Evolutionary conservation across 2,888 invertebrate genomes (phyloP), one percentile per base, ranked within the genome.

Genomic region (Drosophila anomelani): DNA sequence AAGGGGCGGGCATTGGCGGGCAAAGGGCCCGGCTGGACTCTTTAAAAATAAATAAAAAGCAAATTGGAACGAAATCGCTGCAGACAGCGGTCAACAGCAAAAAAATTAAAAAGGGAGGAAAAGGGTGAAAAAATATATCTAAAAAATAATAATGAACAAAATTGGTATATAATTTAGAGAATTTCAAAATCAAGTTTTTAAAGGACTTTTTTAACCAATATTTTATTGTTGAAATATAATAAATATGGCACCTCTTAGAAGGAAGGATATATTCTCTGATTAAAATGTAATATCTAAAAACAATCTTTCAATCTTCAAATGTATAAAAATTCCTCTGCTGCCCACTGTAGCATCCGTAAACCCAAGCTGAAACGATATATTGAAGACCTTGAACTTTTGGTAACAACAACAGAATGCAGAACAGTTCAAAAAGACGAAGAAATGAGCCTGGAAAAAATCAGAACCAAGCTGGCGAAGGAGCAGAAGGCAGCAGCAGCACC

Each of bases 341-440:
- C 9, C 17, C 58, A 44, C 61, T 56, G 36, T 57, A 44, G 12
- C 6, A 17, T 20, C 44, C 44, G 38, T 32, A 38, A 51, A 36
- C 47, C 41, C 32, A 38, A 69, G 53, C 54, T 66, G 59, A 15
- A 57, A 66, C 74, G 73, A 68, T 83, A 85, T 75, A 83, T 79
- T 17, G 46, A 64, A 84, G 84, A 84, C 84, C 84, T 84, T 84
- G 84, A 84, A 84, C 84, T 86, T 84, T 84, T 84, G 84, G 66
- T 49, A 75, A 77, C 60, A 59, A 59, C 49, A 81, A 51, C 53
- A 77, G 73, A 78, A 83, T 49, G 69, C 56, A 70, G 69, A 79
- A 47, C 63, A 68, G 60, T 36, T 63, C 23, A 41, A 23, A 29
- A 15, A 47, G 54, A 15, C 12, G 44, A 36, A 75, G 68, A 75